Percentiles rank a stretch among this genome's conserved stretches.
phyloP scores from a whole-genome alignment of 2,888 invertebrate species.

The Escarpia spicata region DNA sequence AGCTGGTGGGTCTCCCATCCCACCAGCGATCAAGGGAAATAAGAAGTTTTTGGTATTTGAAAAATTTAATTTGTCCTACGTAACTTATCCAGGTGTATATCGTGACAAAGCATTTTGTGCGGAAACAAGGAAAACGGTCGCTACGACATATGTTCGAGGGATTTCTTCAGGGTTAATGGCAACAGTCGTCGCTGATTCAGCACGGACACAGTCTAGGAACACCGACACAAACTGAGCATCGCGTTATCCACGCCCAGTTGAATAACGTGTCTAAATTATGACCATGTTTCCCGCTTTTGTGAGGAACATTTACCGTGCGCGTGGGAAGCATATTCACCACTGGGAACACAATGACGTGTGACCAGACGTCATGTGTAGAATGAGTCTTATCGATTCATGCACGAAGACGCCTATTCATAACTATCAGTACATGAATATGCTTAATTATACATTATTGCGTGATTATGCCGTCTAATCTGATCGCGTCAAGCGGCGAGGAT shows the following conservation, averaged over 20 bases:
- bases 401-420: background rate
- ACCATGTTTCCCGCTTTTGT: background rate
- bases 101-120: background rate
- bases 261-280: slow-evolving; percentile 16
- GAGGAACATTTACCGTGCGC: slow-evolving; percentile 1
- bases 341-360: background rate
- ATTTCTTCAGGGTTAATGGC: background rate
- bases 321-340: background rate
- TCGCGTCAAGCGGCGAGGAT: background rate
- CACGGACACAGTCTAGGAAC: background rate
- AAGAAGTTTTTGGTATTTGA: background rate
- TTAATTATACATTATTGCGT: background rate
- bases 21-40: background rate
- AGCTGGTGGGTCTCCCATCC: too few species aligned
- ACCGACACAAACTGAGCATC: background rate
- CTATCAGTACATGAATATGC: slow-evolving; percentile 1
- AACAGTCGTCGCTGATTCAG: background rate
- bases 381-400: background rate
- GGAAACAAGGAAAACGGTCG: background rate
- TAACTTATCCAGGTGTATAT: background rate
- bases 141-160: background rate
- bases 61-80: background rate
- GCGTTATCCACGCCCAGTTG: background rate
- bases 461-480: background rate
- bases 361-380: background rate